Conservation (phyloP, 64 coral and sea anemone genomes). For the Pocillopora damicornis region DNA sequence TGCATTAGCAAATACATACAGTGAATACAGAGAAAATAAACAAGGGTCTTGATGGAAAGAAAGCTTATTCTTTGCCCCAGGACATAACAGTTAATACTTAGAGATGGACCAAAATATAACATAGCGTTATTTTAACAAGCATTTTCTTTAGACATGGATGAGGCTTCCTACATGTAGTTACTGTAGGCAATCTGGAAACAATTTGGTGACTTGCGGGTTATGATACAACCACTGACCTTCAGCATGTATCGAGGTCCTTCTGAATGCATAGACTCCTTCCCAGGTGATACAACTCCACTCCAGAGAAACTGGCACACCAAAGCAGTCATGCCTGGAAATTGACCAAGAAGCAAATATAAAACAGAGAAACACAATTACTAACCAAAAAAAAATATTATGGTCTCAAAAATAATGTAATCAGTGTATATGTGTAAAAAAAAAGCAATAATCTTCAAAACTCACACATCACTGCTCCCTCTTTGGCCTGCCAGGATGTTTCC, state of each 20-base stretch:
- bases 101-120: too few relatives aligned
- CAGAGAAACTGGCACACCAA: conserved; percentile 86
- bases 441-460: not conserved
- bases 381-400: not conserved
- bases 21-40: too few relatives aligned
- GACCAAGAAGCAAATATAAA: not conserved
- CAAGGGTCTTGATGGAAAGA: too few relatives aligned
- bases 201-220: too few relatives aligned
- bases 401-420: not conserved
- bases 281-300: conserved; percentile 47
- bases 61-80: too few relatives aligned
- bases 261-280: conserved; percentile 2
- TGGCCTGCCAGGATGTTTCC: conserved; percentile 92
- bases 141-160: too few relatives aligned
- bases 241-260: conserved; percentile 65
- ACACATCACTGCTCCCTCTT: conserved; percentile 98
- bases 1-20: too few relatives aligned
- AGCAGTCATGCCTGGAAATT: conserved; percentile 80
- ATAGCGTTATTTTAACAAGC: too few relatives aligned
- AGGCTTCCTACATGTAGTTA: too few relatives aligned
- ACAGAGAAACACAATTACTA: not conserved
- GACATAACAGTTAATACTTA: too few relatives aligned
- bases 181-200: too few relatives aligned
- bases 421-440: not conserved
- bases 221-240: conserved; percentile 36